Evolutionary conservation across 2,888 invertebrate genomes (phyloP).

Genomic region (Tryphoninae sp.): DNA sequence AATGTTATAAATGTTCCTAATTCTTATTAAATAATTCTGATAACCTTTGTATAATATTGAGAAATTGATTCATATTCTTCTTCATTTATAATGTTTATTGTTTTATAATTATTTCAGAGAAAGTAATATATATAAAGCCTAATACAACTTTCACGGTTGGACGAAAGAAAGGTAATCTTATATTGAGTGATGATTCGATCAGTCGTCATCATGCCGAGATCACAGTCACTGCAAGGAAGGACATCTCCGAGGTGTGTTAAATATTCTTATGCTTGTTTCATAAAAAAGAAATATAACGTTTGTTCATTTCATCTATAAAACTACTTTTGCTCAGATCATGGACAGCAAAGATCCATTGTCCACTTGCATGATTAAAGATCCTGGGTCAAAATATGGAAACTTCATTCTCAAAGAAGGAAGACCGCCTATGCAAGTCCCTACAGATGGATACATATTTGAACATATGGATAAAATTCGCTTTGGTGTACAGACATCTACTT

Average conservation of each 20-base stretch:
- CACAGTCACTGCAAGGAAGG: slow-evolving; percentile 1
- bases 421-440: background rate
- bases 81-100: background rate
- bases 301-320: background rate
- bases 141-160: slow-evolving; percentile 41
- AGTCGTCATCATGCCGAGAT: slow-evolving; percentile 57
- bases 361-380: slow-evolving; percentile 39
- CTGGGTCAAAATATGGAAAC: slow-evolving; percentile 52
- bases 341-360: slow-evolving; percentile 33
- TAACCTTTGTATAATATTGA: too few species aligned
- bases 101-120: slow-evolving; percentile 23
- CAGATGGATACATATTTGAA: slow-evolving; percentile 19
- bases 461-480: slow-evolving; percentile 50
- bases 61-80: background rate
- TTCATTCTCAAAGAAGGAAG: slow-evolving; percentile 17
- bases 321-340: slow-evolving; percentile 13
- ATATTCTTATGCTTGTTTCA: background rate
- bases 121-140: slow-evolving; percentile 28
- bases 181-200: slow-evolving; percentile 43
- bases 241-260: slow-evolving; percentile 15
- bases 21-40: too few species aligned
- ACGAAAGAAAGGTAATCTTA: slow-evolving; percentile 45
- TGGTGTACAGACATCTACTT: slow-evolving; percentile 47
- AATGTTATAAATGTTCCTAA: too few species aligned
- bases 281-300: background rate